Percentiles rank a stretch among this genome's conserved stretches.
These are phyloP conservation scores for Ophonus ardosiacus DNA, from an alignment of 2,888 invertebrate species.

Conservation along the genomic window DNA sequence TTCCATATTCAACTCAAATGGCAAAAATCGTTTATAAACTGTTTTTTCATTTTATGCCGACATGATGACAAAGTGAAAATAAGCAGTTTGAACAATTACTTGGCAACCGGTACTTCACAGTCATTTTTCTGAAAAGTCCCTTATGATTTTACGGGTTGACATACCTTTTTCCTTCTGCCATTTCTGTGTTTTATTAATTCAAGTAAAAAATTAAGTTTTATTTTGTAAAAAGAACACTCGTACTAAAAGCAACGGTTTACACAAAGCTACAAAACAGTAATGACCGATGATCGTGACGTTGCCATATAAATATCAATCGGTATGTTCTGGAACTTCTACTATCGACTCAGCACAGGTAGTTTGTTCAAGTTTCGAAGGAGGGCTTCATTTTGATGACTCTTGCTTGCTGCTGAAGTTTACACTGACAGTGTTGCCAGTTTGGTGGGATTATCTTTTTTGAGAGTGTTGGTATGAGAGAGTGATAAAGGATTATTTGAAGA, in stretches of 20 bases:
- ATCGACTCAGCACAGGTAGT: slow-evolving; percentile 42
- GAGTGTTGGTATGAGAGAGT: too few species aligned
- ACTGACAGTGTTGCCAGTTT: too few species aligned
- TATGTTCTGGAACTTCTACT: slow-evolving; percentile 48
- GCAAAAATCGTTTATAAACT: slow-evolving; percentile 51
- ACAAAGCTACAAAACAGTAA: slow-evolving; percentile 63
- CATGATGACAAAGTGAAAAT: slow-evolving; percentile 64
- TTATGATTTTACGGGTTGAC: slow-evolving; percentile 65
- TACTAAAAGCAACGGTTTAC: slow-evolving; percentile 60
- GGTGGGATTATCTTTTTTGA: too few species aligned
- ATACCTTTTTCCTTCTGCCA: slow-evolving; percentile 80
- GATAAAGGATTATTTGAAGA: too few species aligned
- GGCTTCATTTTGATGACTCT: not conserved
- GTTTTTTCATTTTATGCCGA: slow-evolving; percentile 59
- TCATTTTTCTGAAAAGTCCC: slow-evolving; percentile 36
- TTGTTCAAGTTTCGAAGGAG: not conserved
- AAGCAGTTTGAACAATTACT: slow-evolving; percentile 58
- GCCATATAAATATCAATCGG: slow-evolving; percentile 63
- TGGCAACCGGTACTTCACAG: slow-evolving; percentile 56
- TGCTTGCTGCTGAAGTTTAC: too few species aligned
- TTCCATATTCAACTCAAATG: slow-evolving; percentile 8
- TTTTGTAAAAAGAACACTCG: slow-evolving; percentile 59
- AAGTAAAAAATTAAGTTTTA: slow-evolving; percentile 52
- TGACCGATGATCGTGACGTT: slow-evolving; percentile 63
- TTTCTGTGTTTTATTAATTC: slow-evolving; percentile 70